Base-by-base conservation (phyloP, 2,797 vertebrate species). In the Phrynocephalus vlangalii region DNA sequence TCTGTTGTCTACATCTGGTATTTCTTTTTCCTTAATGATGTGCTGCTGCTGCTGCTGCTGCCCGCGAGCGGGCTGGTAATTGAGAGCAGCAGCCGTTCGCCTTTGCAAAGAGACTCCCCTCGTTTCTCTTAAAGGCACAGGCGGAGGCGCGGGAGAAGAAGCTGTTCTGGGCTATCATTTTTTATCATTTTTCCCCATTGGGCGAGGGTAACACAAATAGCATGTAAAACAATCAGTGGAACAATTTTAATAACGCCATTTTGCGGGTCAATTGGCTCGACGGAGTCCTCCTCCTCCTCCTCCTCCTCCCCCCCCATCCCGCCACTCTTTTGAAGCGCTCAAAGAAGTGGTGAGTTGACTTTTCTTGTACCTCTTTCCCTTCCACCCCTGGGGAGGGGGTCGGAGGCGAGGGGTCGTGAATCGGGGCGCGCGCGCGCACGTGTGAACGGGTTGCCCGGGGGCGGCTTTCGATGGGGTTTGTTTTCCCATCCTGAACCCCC, bases 41-140 rank as follows among this genome's bases (percentile, higher is more conserved):
- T 85, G 63, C 22, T 30, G 60, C 79, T 18, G 73, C 90, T 79
- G 60, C 79, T 18, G 73, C 90, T 79, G 50, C 24, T 56, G 52
- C n/a, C 10, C 26, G 71, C 18, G 73, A 60, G 16, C 68, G 66
- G 75, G 26, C 50, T n/a, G 76, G 50, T 79, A 33, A 80, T 77
- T 82, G 86, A 67, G 84, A 79, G 84, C 75, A 63, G 84, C 75
- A 63, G 56, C 68, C 52, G 10, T 83, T 82, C 33, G 48, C 20
- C 1, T 33, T 76, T 76, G 68, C 88, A n/a, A 22, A 76, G 87
- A 66, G 77, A 38, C 44, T 48, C 68, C 56, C 68, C 68, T 76
- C 71, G 20, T 63, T 83, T 75, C 82, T 67, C 86, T 93, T 93
- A 92, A 92, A 93, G 92, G 89, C 76, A 72, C 89, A 89, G 88